Evolutionary conservation across 2,797 vertebrate species (phyloP).

Genomic region (Mormyrops boulengeri): DNA sequence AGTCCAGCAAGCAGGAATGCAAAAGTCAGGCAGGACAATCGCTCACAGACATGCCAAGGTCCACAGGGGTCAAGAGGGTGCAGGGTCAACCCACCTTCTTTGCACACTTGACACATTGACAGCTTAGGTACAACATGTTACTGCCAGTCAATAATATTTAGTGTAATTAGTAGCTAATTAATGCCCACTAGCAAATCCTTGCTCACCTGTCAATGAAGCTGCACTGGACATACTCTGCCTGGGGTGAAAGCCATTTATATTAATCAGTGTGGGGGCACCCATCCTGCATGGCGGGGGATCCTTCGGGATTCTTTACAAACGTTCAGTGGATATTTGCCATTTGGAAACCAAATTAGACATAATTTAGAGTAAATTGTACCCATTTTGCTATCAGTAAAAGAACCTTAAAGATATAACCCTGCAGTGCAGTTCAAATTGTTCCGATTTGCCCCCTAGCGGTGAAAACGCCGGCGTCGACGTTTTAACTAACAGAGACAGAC

Average conservation of each 20-base stretch:
- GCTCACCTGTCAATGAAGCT: background rate
- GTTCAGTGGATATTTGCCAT: background rate
- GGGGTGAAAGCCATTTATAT: background rate
- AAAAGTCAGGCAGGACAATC: background rate
- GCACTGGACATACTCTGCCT: background rate
- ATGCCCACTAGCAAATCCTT: background rate
- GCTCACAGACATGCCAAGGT: background rate
- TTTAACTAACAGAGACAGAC: background rate
- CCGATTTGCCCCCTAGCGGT: background rate
- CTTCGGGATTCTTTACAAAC: background rate
- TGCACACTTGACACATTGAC: background rate
- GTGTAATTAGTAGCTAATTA: background rate
- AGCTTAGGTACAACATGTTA: background rate
- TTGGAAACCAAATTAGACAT: background rate
- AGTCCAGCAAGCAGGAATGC: background rate
- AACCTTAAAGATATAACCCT: background rate
- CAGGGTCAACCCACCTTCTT: background rate
- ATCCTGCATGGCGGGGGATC: background rate
- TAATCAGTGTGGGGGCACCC: background rate
- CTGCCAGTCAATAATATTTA: background rate
- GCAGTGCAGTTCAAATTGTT: background rate
- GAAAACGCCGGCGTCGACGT: background rate
- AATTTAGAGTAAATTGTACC: background rate
- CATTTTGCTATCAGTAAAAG: background rate
- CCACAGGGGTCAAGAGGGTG: background rate